Base-by-base conservation (phyloP, 2,113 vertebrate genomes). In the Pituophis catenifer region DNA sequence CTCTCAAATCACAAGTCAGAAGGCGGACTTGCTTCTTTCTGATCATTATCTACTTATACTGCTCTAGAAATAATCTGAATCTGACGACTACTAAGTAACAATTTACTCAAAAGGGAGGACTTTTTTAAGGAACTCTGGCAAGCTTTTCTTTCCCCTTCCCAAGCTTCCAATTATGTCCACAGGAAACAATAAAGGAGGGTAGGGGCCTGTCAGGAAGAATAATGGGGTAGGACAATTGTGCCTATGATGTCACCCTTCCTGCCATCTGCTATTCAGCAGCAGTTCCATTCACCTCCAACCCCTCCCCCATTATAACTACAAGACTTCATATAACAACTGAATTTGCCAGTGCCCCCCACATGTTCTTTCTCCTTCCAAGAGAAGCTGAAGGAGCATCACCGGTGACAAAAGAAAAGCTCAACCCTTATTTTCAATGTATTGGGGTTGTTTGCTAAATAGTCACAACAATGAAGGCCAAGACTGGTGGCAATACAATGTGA, bases 211-310 rank as follows among this genome's bases (percentile, higher is more conserved):
- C 96, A 96, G 92, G 70, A 97, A 96, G 95, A 96, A 97, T 96
- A 95, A 96, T 96, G 95, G 96, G 93, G 93, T 94, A 0, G 96
- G 96, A 97, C 97, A 96, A 96, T 96, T 3, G 91, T 55, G 1
- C 91, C 93, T 95, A 95, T 97, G 96, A 96, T 96, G 96, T 97
- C 97, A 96, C 96, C 95, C 96, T 97, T 97, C 97, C 97, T 97
- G 97, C 97, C 97, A 97, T 97, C 96, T 97, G 97, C 96, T 96
- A 59, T 93, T 93, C 94, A 94, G 93, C 88, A 1, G 94, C 92
- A 94, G 93, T 75, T 89, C 86, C 48, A 2, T 95, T 92, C 90
- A 75, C 94, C 92, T 93, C 50, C 0, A 0, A 5, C 44, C 90
- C 52, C 89, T 65, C 11, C 59, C 54, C 70, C 52, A 53, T 52